Evolutionary conservation across 2,113 vertebrate genomes (phyloP).

Genomic region (Athene noctua): DNA sequence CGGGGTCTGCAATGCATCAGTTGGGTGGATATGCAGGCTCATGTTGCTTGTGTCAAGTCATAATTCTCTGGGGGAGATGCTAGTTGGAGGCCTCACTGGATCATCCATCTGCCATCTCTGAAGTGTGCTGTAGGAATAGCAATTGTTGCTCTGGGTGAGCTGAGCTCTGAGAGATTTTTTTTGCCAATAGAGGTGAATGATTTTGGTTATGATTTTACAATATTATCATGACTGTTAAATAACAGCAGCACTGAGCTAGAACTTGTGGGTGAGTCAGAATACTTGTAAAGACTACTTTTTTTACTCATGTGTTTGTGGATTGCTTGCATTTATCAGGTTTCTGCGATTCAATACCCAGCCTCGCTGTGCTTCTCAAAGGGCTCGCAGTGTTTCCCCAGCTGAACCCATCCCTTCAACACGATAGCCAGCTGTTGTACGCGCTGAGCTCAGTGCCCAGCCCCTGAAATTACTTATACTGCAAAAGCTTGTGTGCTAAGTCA

Average conservation of each 20-base stretch:
- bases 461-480: background rate
- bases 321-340: background rate
- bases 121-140: background rate
- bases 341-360: background rate
- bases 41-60: background rate
- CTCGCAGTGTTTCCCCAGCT: background rate
- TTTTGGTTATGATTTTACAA: background rate
- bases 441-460: background rate
- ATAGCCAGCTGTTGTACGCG: background rate
- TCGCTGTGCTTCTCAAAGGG: rapidly evolving
- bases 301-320: background rate
- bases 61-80: background rate
- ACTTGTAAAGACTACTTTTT: background rate
- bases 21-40: background rate
- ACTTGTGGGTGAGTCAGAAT: background rate
- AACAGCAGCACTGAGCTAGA: background rate
- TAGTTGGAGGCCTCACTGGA: background rate
- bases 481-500: background rate
- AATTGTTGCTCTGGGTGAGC: background rate
- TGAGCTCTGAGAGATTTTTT: background rate
- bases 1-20: background rate
- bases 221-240: background rate
- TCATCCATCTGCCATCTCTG: background rate
- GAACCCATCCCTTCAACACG: background rate
- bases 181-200: background rate